phyloP scores from a whole-genome alignment of 2,888 invertebrate genomes.

The Platycheirus rosarum region DNA sequence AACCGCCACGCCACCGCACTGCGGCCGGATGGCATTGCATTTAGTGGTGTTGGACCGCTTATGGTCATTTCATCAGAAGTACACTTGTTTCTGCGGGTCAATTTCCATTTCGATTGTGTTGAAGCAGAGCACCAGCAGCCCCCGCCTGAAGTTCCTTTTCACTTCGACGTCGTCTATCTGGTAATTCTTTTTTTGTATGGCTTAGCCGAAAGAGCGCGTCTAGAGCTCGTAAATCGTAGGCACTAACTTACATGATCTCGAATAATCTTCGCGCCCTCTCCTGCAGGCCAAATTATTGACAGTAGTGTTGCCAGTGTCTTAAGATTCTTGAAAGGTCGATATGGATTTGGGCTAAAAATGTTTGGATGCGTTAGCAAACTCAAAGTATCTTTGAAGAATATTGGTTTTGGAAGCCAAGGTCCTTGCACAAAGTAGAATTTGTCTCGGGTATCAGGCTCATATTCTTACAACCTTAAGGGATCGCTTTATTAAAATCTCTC shows the following conservation, averaged over 20 bases:
- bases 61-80: constrained; percentile 74
- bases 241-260: constrained; percentile 71
- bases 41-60: constrained; percentile 60
- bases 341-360: no score
- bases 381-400: no score
- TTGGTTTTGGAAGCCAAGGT: no score
- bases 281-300: constrained; percentile 53
- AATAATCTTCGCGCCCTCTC: constrained; percentile 74
- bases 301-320: constrained; percentile 11
- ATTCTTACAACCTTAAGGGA: no score
- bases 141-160: constrained; percentile 25
- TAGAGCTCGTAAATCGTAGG: constrained; percentile 73
- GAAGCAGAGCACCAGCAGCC: constrained; percentile 23
- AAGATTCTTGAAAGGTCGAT: not conserved
- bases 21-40: constrained; percentile 13
- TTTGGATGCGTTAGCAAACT: no score
- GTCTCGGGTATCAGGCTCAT: no score
- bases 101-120: constrained; percentile 71
- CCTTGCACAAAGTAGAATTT: no score
- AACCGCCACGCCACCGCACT: constrained; percentile 28
- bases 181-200: constrained; percentile 45
- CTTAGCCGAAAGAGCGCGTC: constrained; percentile 64
- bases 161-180: constrained; percentile 32
- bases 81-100: constrained; percentile 74
- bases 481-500: no score